A percentile compares a stretch with the other conserved stretches of the same genome.
These are phyloP conservation scores for Neoseiulus cucumeris DNA, from an alignment of 1,140 invertebrate genomes.

Conservation along the genomic window DNA sequence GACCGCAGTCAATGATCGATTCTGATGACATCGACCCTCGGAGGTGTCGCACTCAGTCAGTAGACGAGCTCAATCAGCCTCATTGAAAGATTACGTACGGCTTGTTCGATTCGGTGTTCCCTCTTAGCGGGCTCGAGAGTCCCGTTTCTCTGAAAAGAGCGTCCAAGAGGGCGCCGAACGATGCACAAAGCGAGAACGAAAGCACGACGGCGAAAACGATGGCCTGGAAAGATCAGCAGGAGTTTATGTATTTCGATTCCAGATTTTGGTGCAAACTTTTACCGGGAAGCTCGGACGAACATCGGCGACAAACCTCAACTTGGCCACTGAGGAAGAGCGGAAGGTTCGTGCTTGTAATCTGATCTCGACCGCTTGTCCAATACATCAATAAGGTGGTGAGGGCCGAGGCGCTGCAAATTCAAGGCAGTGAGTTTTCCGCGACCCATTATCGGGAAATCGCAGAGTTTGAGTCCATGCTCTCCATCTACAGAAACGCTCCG, in stretches of 20 bases:
- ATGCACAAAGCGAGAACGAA: background rate
- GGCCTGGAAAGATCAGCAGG: background rate
- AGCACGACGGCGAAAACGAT: background rate
- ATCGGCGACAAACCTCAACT: background rate
- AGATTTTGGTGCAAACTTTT: too few species aligned
- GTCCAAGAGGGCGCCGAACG: background rate
- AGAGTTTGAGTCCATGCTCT: too few species aligned
- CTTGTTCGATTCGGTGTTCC: background rate
- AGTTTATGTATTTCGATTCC: too few species aligned
- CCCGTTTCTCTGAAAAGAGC: background rate
- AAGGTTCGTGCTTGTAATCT: background rate
- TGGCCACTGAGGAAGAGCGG: slow-evolving; percentile 4
- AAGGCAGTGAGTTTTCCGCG: too few species aligned
- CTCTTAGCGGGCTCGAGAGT: background rate
- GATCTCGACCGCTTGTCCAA: too few species aligned
- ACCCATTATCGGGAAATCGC: too few species aligned
- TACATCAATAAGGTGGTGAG: too few species aligned
- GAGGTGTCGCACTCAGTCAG: too few species aligned
- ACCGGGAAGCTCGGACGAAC: background rate
- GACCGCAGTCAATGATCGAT: background rate
- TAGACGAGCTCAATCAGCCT: too few species aligned
- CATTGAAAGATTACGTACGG: background rate
- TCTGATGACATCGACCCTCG: too few species aligned
- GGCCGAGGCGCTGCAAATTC: too few species aligned
- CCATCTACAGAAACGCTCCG: too few species aligned